A percentile compares a stretch with the other conserved stretches of the same genome.
Evolutionary conservation across 2,797 vertebrate genomes (phyloP).

Genomic region (Chrysocyon brachyurus): DNA sequence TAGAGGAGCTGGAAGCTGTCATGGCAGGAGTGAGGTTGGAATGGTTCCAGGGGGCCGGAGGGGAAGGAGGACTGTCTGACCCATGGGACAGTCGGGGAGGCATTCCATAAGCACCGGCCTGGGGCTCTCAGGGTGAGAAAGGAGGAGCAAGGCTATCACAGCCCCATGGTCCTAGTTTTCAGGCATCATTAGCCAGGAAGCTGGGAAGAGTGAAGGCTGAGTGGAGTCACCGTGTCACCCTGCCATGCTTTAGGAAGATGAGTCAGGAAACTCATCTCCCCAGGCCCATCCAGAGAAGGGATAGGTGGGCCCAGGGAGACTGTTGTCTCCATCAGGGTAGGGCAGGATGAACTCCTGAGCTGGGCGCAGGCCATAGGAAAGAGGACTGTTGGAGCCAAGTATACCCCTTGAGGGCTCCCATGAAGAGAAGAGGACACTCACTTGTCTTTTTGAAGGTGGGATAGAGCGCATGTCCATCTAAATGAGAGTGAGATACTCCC

Average conservation of each 20-base stretch:
- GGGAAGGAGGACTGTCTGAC: not conserved
- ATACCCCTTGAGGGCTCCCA: not conserved
- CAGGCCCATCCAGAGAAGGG: too few relatives aligned
- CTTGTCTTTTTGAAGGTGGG: not conserved
- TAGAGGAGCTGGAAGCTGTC: not conserved
- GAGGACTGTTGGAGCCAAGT: rapidly evolving
- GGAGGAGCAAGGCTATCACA: rapidly evolving
- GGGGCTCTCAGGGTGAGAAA: too few relatives aligned
- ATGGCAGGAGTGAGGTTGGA: rapidly evolving
- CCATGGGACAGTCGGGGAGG: too few relatives aligned
- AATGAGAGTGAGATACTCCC: not conserved
- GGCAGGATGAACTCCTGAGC: rapidly evolving
- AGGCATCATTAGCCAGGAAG: rapidly evolving
- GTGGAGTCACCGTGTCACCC: too few relatives aligned
- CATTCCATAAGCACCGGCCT: not conserved
- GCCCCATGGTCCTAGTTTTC: rapidly evolving
- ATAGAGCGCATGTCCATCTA: rapidly evolving
- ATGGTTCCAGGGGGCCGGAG: too few relatives aligned
- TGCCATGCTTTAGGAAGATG: not conserved
- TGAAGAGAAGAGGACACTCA: rapidly evolving
- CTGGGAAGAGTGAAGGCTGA: rapidly evolving
- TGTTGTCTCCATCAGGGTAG: rapidly evolving
- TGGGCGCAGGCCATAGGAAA: not conserved
- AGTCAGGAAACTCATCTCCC: not conserved
- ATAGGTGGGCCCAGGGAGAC: rapidly evolving